Evolutionary conservation across 2,888 invertebrate species (phyloP), one percentile per base, ranked within the genome.

Genomic region (Iphiclides podalirius): DNA sequence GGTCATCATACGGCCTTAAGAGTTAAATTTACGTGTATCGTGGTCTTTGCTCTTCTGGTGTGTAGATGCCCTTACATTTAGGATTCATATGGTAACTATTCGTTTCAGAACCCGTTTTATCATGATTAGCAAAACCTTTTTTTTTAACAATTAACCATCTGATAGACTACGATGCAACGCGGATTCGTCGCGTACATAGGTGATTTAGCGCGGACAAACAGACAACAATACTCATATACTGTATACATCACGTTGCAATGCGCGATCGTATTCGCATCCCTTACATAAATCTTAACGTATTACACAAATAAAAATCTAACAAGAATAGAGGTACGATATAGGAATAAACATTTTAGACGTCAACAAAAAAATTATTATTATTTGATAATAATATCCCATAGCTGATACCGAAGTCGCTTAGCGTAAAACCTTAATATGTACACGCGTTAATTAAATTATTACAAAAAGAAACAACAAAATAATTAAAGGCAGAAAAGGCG

Each of bases 31-130:
- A n/a, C n/a, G n/a, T n/a, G n/a, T n/a, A n/a, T n/a, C n/a, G 20
- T 20, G 6, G 20, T 44, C 26, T 14, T 14, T 2, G 20, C 26
- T 12, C 47, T 13, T 26, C 41, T 55, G 52, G 50, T 70, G 67
- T 72, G 72, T 65, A 68, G 70, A 66, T 46, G 60, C 55, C 64
- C 60, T 60, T 64, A 63, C 67, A 69, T 73, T 76, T 81, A 85
- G 82, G 81, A 82, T 77, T 76, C 68, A 64, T 71, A 67, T 87
- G 87, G 87, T 87, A 87, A 87, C 87, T 85, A 76, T n/a, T n/a
- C 70, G 80, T 87, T 87, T 75, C 83, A 65, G 73, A 72, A 87
- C 87, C 87, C 87, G 87, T 86, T 81, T 77, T 54, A 40, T 63
- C 57, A 60, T 63, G 68, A 66, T 57, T 66, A 72, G 63, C 70